These are phyloP conservation scores for Brachyalestes nurse DNA, from an alignment of 2,797 vertebrate species.

Conservation along the genomic window DNA sequence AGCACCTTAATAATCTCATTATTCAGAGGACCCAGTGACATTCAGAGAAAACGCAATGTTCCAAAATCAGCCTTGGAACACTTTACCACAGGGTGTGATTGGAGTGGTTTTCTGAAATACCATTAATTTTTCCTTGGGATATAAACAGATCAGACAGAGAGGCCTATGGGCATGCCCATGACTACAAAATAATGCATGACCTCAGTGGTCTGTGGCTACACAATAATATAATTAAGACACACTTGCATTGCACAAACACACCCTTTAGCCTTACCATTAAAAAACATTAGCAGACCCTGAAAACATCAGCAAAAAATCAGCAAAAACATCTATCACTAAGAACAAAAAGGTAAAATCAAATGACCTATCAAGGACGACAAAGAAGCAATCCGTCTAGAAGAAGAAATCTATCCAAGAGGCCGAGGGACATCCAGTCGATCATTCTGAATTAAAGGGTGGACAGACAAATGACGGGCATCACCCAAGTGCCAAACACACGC, in stretches of 20 bases:
- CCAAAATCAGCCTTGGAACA: neutral
- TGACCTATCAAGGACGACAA: neutral
- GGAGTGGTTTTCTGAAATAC: neutral
- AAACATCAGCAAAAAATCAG: neutral
- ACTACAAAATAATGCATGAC: neutral
- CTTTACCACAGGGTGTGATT: neutral
- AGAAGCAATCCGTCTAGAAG: conserved; percentile 3
- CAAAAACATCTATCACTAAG: neutral
- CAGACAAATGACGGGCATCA: conserved; percentile 37
- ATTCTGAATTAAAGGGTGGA: conserved; percentile 43
- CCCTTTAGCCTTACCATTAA: neutral
- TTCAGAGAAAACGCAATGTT: too few species aligned
- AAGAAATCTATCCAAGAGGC: conserved; percentile 5
- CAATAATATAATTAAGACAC: neutral
- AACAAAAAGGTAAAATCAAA: neutral
- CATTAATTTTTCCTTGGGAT: neutral
- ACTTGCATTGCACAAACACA: neutral
- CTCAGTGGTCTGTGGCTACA: neutral
- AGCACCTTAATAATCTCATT: too few species aligned
- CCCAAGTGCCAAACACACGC: conserved; percentile 43
- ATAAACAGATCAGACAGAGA: neutral
- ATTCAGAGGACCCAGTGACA: too few species aligned
- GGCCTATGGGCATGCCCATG: neutral
- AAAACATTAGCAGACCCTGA: neutral
- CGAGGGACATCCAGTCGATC: conserved; percentile 35